A percentile compares a stretch with the other conserved stretches of the same genome.
Conservation (phyloP, 64 coral and sea anemone genomes). For the Stichodactyla helianthus region DNA sequence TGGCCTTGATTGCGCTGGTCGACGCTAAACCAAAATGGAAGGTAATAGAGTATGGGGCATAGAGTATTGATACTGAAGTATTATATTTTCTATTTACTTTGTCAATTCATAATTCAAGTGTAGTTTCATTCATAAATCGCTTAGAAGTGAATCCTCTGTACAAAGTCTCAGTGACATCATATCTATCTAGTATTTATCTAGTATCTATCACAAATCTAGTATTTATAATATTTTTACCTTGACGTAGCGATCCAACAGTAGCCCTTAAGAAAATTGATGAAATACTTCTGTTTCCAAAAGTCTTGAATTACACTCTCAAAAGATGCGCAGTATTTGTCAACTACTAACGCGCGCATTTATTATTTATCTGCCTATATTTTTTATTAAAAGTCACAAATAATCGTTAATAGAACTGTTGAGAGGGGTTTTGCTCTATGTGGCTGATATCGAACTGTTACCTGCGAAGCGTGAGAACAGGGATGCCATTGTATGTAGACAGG, state of each 20-base stretch:
- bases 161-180: not conserved
- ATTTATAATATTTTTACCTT: not conserved
- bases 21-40: constrained; percentile 41
- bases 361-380: not conserved
- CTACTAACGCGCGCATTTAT: not conserved
- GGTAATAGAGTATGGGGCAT: constrained; percentile 1
- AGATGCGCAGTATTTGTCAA: not conserved
- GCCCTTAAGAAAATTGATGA: not conserved
- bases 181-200: not conserved
- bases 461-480: constrained; percentile 8
- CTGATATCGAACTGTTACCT: not conserved
- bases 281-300: constrained; percentile 8
- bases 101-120: not conserved
- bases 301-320: constrained; percentile 7
- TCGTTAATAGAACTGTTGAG: not conserved
- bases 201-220: not conserved
- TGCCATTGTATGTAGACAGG: constrained; percentile 5
- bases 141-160: not conserved
- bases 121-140: not conserved
- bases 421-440: not conserved
- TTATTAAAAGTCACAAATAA: not conserved
- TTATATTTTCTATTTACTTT: not conserved
- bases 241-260: constrained; percentile 6
- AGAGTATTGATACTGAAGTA: not conserved
- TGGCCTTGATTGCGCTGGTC: not conserved